Conservation (phyloP, 2,888 invertebrate species). For the Yponomeuta plumbellus region DNA sequence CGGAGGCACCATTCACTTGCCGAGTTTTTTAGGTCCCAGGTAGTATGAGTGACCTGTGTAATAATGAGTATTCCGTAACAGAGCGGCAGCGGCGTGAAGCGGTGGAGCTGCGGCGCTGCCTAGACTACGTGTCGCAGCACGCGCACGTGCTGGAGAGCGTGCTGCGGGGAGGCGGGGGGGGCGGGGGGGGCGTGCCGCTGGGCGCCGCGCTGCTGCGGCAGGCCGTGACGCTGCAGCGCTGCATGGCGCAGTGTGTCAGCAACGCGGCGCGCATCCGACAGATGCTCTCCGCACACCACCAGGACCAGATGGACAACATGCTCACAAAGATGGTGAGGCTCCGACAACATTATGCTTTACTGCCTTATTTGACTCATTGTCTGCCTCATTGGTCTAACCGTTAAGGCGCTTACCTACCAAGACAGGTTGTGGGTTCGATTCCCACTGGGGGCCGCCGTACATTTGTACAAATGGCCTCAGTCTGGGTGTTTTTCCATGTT, state of each 20-base stretch:
- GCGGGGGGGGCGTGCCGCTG: conserved; percentile 87
- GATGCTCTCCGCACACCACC: conserved; percentile 59
- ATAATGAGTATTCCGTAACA: conserved; percentile 25
- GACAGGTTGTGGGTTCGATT: background rate
- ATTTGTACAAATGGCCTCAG: too few relatives aligned
- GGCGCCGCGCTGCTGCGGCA: conserved; percentile 77
- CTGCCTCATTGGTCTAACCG: too few relatives aligned
- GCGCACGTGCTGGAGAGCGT: conserved; percentile 87
- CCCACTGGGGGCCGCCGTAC: too few relatives aligned
- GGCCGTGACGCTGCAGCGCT: conserved; percentile 66
- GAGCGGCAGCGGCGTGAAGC: conserved; percentile 65
- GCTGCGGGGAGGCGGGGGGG: conserved; percentile 86
- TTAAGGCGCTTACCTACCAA: too few relatives aligned
- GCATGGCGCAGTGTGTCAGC: conserved; percentile 70
- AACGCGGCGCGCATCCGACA: conserved; percentile 65
- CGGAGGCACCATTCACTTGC: too few relatives aligned
- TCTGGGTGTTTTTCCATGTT: too few relatives aligned
- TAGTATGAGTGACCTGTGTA: background rate
- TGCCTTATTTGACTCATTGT: background rate
- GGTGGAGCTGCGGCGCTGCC: conserved; percentile 65
- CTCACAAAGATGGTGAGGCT: conserved; percentile 69
- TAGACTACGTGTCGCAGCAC: conserved; percentile 90
- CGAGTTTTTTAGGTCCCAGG: too few relatives aligned
- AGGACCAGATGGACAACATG: conserved; percentile 69
- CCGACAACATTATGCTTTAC: background rate